Base-by-base conservation (phyloP, 2,888 invertebrate genomes). In the Anagyrus pseudococci region DNA sequence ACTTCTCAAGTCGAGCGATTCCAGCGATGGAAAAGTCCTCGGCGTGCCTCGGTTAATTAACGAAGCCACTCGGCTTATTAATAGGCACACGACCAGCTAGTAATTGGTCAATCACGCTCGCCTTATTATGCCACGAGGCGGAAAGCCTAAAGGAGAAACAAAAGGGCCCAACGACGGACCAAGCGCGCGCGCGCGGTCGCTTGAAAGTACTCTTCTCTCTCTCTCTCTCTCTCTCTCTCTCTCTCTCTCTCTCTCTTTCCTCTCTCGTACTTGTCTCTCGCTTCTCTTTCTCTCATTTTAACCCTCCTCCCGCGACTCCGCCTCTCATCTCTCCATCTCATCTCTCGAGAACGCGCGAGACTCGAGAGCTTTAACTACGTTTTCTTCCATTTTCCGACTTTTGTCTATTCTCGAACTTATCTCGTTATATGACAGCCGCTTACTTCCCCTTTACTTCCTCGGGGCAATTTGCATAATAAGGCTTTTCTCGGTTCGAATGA, bases 71-170 rank as follows among this genome's bases (percentile, higher is more conserved):
- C 22, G 50, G n/a, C 44, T 50, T 50, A 56, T 56, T 62, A 62
- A 62, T 62, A 50, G 56, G n/a, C 56, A 19, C 54, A 57, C 63
- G 61, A 58, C 59, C 59, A 37, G 58, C 67, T 62, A 62, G 65
- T 62, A 62, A 67, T 68, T 68, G 68, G 63, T 54, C 67, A 60
- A 62, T 62, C 62, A 62, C 44, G 56, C 50, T 46, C 44, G 56
- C 33, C 48, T 62, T 55, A 62, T 56, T 50, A 56, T 49, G 60
- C 60, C 56, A 19, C 47, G 56, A 50, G 10, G 50, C 44, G 44
- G 53, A 48, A 37, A 47, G 13, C 37, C 23, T 40, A 54, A 33
- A 47, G n/a, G 48, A 54, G 54, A 53, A 48, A 49, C 59, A 47
- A 59, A 59, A 59, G 47, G 17, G 17, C 15, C 33, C 6, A 29